Evolutionary conservation across 1,140 invertebrate species (phyloP).

Genomic region (Liolophura sinensis): DNA sequence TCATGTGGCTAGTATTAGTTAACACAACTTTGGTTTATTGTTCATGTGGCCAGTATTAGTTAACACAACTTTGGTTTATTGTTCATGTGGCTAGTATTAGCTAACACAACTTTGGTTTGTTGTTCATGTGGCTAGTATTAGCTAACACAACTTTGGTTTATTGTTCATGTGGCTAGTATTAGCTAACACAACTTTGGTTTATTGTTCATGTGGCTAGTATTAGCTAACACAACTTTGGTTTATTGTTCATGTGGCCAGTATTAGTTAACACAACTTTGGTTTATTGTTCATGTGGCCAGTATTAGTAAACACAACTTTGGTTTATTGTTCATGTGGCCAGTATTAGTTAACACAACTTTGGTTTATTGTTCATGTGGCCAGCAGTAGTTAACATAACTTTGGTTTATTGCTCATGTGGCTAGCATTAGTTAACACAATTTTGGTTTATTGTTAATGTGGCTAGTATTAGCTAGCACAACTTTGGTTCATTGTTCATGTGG

Average conservation of each 20-base stretch:
- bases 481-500: background rate
- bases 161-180: background rate
- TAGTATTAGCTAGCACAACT: background rate
- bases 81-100: background rate
- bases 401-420: background rate
- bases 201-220: background rate
- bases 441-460: background rate
- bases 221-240: background rate
- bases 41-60: background rate
- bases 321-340: background rate
- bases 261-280: background rate
- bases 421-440: background rate
- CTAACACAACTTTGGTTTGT: background rate
- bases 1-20: background rate
- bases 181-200: background rate
- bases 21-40: background rate
- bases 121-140: background rate
- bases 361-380: background rate
- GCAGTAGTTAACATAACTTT: background rate
- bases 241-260: background rate
- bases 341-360: background rate
- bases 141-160: background rate
- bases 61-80: background rate
- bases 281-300: background rate
- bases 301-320: background rate